Evolutionary conservation across 2,888 invertebrate genomes (phyloP).

Genomic region (Nasonovia ribisnigri): DNA sequence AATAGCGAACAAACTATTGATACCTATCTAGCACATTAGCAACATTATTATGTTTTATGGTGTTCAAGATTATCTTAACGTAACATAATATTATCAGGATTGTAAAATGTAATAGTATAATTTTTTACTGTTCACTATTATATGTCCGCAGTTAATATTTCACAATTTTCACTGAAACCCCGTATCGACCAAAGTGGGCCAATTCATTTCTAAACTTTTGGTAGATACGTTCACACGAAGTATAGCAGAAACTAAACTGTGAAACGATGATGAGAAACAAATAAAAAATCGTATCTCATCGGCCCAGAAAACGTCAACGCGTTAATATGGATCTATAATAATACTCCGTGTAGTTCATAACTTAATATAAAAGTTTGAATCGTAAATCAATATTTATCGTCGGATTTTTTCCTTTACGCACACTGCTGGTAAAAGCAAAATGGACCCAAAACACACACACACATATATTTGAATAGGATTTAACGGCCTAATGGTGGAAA

Average conservation of each 20-base stretch:
- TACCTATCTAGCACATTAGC: neutral
- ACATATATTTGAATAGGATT: conserved; percentile 48
- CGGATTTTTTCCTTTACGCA: conserved; percentile 1
- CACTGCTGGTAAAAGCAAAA: neutral
- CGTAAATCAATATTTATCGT: conserved; percentile 41
- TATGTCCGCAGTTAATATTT: neutral
- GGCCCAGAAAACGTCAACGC: neutral
- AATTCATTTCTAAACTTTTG: neutral
- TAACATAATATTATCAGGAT: neutral
- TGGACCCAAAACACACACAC: neutral
- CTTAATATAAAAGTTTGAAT: neutral
- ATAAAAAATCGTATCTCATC: neutral
- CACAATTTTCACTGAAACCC: neutral
- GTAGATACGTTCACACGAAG: neutral
- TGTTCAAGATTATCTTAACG: neutral
- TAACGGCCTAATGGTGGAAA: conserved; percentile 46
- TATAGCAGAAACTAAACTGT: neutral
- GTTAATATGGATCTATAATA: neutral
- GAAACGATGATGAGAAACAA: neutral
- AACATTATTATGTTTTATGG: no score
- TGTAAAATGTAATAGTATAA: neutral
- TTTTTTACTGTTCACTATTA: neutral
- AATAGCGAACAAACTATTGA: neutral
- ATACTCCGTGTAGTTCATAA: neutral
- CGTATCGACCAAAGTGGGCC: neutral